A percentile compares a stretch with the other conserved stretches of the same genome.
Evolutionary conservation across 2,113 vertebrate species (phyloP).

Genomic region (Zosterops pallidus): DNA sequence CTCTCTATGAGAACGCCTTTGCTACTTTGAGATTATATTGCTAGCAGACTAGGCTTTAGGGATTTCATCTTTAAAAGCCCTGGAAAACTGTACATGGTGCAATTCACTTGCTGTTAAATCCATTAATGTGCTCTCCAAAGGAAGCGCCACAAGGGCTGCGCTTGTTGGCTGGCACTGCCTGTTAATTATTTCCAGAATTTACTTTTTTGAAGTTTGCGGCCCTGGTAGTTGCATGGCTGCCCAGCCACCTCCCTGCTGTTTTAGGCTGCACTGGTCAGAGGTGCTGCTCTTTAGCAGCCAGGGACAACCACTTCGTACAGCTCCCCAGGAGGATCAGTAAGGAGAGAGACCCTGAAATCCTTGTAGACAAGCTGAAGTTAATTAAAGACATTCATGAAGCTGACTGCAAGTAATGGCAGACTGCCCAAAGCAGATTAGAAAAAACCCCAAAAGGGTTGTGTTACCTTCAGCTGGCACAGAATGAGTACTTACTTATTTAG

Average conservation of each 20-base stretch:
- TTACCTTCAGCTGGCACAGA: background rate
- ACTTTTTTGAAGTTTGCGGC: background rate
- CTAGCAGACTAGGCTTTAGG: background rate
- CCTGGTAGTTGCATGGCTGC: rapidly evolving
- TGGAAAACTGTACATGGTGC: background rate
- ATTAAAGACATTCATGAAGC: background rate
- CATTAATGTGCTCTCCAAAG: background rate
- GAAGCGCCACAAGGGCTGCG: rapidly evolving
- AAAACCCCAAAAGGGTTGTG: background rate
- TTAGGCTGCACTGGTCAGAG: background rate
- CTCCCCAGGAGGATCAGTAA: background rate
- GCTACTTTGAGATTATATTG: background rate
- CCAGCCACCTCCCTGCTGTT: background rate
- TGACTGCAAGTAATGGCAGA: constrained; percentile 4
- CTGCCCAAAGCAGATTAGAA: background rate
- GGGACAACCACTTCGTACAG: rapidly evolving
- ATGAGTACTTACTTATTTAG: background rate
- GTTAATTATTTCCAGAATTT: constrained; percentile 51
- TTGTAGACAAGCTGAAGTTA: background rate
- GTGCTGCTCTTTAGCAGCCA: background rate
- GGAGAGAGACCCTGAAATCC: background rate
- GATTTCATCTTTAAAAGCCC: background rate
- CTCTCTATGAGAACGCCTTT: background rate
- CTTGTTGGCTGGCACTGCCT: background rate
- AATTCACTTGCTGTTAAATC: background rate